These are phyloP conservation scores for Theretra japonica DNA, from an alignment of 2,888 invertebrate genomes.

Conservation along the genomic window DNA sequence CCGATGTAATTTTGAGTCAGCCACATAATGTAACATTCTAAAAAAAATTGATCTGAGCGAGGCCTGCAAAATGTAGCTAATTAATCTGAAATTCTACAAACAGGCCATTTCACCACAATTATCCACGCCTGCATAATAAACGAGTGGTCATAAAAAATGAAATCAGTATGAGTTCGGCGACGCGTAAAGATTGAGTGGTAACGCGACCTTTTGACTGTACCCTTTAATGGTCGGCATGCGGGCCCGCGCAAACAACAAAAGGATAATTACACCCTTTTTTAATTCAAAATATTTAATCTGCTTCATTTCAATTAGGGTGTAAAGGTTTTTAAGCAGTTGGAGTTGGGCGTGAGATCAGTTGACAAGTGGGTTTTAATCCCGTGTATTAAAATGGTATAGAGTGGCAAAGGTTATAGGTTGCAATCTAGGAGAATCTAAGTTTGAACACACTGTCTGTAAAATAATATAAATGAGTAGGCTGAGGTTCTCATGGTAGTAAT, in stretches of 20 bases:
- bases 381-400: no score
- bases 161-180: conserved; percentile 62
- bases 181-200: conserved; percentile 65
- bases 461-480: no score
- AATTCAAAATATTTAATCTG: conserved; percentile 19
- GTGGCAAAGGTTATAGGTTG: no score
- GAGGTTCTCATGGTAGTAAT: no score
- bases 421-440: no score
- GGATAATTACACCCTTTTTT: conserved; percentile 20
- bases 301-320: not conserved
- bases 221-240: conserved; percentile 56
- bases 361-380: not conserved
- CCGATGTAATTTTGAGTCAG: no score
- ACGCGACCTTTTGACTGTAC: conserved; percentile 46
- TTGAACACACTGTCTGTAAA: no score
- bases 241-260: conserved; percentile 40
- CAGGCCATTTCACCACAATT: conserved; percentile 47
- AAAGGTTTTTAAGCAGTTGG: not conserved
- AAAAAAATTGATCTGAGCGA: no score
- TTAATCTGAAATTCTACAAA: not conserved
- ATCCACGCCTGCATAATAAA: conserved; percentile 74
- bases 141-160: conserved; percentile 70
- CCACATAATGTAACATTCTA: no score
- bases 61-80: no score
- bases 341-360: not conserved